Percentiles rank a stretch among this genome's conserved stretches.
phyloP scores from a whole-genome alignment of 2,888 invertebrate genomes.

The Heliconius ethilla region DNA sequence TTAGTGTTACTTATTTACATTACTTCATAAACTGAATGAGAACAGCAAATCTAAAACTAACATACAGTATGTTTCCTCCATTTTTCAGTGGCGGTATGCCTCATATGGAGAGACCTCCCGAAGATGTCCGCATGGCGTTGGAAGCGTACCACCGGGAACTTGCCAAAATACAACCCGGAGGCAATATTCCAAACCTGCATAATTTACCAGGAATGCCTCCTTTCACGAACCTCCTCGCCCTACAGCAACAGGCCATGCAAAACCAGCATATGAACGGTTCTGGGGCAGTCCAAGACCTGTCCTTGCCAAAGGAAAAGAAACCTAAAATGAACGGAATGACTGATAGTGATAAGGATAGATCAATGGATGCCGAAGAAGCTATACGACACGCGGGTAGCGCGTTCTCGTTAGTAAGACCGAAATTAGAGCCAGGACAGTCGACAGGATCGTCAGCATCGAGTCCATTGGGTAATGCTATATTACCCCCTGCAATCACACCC shows the following conservation, averaged over 20 bases:
- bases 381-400: slow-evolving; percentile 90
- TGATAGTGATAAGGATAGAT: slow-evolving; percentile 85
- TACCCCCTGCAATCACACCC: slow-evolving; percentile 91
- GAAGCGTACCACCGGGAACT: slow-evolving; percentile 97
- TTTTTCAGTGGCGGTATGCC: slow-evolving; percentile 89
- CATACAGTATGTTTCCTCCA: slow-evolving; percentile 90
- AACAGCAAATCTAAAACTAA: slow-evolving; percentile 83
- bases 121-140: slow-evolving; percentile 93
- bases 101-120: slow-evolving; percentile 84
- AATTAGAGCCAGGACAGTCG: slow-evolving; percentile 89
- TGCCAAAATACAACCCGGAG: slow-evolving; percentile 90
- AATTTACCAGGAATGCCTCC: slow-evolving; percentile 81
- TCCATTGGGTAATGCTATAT: slow-evolving; percentile 91
- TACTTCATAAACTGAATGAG: slow-evolving; percentile 52
- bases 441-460: slow-evolving; percentile 91
- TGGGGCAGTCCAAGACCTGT: slow-evolving; percentile 89
- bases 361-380: slow-evolving; percentile 84
- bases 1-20: neutral
- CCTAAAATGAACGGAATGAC: slow-evolving; percentile 85
- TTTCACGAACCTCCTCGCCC: slow-evolving; percentile 85
- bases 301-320: slow-evolving; percentile 89
- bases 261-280: slow-evolving; percentile 84
- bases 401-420: slow-evolving; percentile 93
- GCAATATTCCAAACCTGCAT: slow-evolving; percentile 82
- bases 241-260: slow-evolving; percentile 85